Evolutionary conservation across 2,113 vertebrate genomes (phyloP).

Genomic region (Elachura formosa): DNA sequence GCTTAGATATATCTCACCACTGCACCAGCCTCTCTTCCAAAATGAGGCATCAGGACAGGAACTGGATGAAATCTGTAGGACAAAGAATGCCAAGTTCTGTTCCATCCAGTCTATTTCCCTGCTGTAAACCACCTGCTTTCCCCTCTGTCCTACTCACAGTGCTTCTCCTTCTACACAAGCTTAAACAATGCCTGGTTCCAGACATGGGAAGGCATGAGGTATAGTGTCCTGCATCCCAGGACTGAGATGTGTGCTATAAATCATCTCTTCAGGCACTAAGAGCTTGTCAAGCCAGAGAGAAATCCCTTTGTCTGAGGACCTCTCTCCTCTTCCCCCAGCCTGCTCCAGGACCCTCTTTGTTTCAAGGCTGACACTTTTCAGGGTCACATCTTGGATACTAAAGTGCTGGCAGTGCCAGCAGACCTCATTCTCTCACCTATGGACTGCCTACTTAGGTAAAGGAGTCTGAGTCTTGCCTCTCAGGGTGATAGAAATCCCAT

Average conservation of each 20-base stretch:
- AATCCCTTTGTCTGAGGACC: background rate
- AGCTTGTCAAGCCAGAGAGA: background rate
- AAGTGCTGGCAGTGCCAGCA: background rate
- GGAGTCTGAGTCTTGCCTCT: background rate
- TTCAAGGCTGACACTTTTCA: background rate
- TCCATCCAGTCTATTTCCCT: background rate
- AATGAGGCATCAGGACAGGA: background rate
- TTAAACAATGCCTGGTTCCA: background rate
- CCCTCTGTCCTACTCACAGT: background rate
- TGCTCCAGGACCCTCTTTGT: background rate
- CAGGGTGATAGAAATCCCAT: background rate
- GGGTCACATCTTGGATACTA: background rate
- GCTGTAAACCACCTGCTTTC: background rate
- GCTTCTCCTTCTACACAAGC: background rate
- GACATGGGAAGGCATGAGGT: background rate
- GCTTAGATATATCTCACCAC: background rate
- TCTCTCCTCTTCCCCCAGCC: background rate
- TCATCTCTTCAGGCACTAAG: background rate
- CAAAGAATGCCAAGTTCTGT: background rate
- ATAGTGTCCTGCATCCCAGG: background rate
- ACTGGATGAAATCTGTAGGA: background rate
- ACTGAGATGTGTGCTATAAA: background rate
- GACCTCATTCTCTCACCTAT: background rate
- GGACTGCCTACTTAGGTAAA: background rate
- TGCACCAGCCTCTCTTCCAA: background rate